Percentiles rank a stretch among this genome's conserved stretches.
These are phyloP conservation scores for Lasioglossum zephyrum DNA, from an alignment of 2,888 invertebrate genomes.

Conservation along the genomic window DNA sequence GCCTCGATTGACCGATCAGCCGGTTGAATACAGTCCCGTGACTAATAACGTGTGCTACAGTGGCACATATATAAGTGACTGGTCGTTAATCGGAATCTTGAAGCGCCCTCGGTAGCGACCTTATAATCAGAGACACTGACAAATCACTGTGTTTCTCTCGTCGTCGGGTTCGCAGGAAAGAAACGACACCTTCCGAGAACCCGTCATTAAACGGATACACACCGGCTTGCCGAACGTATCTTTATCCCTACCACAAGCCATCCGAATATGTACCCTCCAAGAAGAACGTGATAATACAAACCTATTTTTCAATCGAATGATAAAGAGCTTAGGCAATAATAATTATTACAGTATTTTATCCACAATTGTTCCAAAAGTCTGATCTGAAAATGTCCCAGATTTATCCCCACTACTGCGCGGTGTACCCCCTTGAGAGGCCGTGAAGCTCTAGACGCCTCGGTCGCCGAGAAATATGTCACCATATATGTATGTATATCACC, in stretches of 20 bases:
- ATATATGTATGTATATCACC: no score
- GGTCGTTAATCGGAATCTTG: conserved; percentile 38
- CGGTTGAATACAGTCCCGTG: neutral
- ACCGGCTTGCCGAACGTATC: conserved; percentile 22
- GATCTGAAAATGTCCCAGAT: no score
- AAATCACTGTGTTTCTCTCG: conserved; percentile 52
- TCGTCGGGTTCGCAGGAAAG: conserved; percentile 31
- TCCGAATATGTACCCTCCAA: neutral
- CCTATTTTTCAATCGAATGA: no score
- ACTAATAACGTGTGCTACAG: conserved; percentile 15
- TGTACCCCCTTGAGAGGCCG: no score
- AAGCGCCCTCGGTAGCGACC: conserved; percentile 29
- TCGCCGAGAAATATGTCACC: no score
- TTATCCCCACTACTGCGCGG: no score
- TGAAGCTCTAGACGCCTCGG: no score
- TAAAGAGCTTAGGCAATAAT: no score
- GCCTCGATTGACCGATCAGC: neutral
- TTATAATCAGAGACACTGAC: conserved; percentile 59
- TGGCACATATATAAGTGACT: conserved; percentile 21
- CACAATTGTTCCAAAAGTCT: no score
- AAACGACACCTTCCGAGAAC: conserved; percentile 47
- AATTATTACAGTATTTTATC: no score
- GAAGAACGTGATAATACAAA: conserved; percentile 8
- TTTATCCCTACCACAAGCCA: conserved; percentile 28
- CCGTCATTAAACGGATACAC: conserved; percentile 35